Conservation (phyloP, 2,113 vertebrate genomes). For the Silurus meridionalis region DNA sequence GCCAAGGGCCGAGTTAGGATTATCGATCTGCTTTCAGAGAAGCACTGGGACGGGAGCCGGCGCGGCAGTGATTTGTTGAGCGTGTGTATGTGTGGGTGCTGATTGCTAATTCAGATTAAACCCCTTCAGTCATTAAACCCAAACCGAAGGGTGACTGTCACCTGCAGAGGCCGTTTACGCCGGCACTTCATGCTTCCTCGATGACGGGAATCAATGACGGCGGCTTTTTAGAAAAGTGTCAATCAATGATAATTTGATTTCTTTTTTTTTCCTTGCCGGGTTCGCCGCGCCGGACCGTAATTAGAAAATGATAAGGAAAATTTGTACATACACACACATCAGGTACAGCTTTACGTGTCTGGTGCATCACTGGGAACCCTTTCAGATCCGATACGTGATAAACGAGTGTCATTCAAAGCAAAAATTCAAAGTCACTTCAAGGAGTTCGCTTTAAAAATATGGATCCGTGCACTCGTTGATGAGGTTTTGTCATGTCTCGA, state of each 20-base stretch:
- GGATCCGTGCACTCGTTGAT: neutral
- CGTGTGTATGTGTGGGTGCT: slow-evolving; percentile 47
- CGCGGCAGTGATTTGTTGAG: slow-evolving; percentile 45
- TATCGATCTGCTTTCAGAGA: slow-evolving; percentile 63
- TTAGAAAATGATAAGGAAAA: slow-evolving; percentile 36
- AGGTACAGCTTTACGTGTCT: slow-evolving; percentile 20
- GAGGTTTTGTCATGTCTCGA: neutral
- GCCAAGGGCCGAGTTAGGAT: slow-evolving; percentile 67
- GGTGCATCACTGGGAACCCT: slow-evolving; percentile 19
- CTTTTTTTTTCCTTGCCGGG: neutral
- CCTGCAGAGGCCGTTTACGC: slow-evolving; percentile 44
- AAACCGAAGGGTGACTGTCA: slow-evolving; percentile 41
- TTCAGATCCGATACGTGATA: neutral
- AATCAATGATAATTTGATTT: slow-evolving; percentile 58
- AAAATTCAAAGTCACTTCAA: neutral
- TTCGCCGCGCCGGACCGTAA: slow-evolving; percentile 23
- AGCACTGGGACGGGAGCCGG: slow-evolving; percentile 28
- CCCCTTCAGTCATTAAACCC: slow-evolving; percentile 19
- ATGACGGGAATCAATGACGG: slow-evolving; percentile 43
- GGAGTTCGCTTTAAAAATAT: neutral
- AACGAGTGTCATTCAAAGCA: neutral
- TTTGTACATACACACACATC: slow-evolving; percentile 12
- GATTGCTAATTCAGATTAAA: slow-evolving; percentile 28
- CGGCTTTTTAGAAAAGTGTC: slow-evolving; percentile 41
- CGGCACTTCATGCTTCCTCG: slow-evolving; percentile 18